Evolutionary conservation across 2,797 vertebrate species (phyloP), one percentile per base, ranked within the genome.

Genomic region (Epinephelus malabaricus): DNA sequence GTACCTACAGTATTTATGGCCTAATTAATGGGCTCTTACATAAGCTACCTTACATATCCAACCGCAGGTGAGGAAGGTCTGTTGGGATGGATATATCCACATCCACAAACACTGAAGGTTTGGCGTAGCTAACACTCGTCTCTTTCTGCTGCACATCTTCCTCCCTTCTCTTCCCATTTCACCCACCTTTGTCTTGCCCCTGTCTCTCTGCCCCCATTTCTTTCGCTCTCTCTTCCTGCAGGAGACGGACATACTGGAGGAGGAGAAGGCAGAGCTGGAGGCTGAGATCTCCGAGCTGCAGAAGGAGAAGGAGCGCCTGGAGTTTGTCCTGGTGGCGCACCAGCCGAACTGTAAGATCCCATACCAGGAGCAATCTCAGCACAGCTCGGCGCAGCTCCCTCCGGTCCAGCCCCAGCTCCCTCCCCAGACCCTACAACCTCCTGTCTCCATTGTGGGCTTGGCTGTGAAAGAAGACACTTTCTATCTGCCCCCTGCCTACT

Each of bases 171-270:
- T 27, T 23, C n/a, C 30, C 63, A 68, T 65, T 69, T 79, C 76
- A 82, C 47, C 82, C 69, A 68, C 78, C 49, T 82, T 65, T 70
- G 18, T 78, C 61, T 69, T 69, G 13, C 27, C 56, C 13, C 6
- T 34, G 0, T 45, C 46, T 30, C n/a, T 0, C 55, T 64, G 2
- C 47, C 70, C 58, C 30, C 38, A 13, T 80, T 67, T 76, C 75
- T 60, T 62, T 74, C 79, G 70, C 43, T 82, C 60, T 77, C n/a
- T 69, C 77, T 76, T 38, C 50, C 69, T 62, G 68, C 93, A 99
- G 98, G 98, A 99, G 94, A 99, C 98, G 0, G 98, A 99, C 76
- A 91, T 97, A 18, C 86, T 99, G 92, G 98, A 99, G 92, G 98
- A 99, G 92, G 96, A 97, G 91, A 99, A 98, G 69, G 97, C 98